These are phyloP conservation scores for Crioceris asparagi DNA, from an alignment of 2,888 invertebrate species.

Conservation along the genomic window DNA sequence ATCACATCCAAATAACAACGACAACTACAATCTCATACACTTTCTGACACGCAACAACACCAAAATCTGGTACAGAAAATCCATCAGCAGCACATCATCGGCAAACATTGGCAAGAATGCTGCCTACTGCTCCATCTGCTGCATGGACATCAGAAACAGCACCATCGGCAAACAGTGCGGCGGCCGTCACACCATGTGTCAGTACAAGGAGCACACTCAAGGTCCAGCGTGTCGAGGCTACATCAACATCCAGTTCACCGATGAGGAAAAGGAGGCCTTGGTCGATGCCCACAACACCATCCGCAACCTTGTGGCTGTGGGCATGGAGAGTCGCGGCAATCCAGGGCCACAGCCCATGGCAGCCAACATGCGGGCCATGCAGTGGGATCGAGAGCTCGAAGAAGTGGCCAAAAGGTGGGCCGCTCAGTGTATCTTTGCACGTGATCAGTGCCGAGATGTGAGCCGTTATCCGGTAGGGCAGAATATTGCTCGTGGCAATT, in stretches of 20 bases:
- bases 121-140: conserved; percentile 29
- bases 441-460: conserved; percentile 36
- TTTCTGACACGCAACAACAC: conserved; percentile 11
- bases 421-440: conserved; percentile 34
- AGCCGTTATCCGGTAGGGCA: conserved; percentile 38
- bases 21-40: too few relatives aligned
- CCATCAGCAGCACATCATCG: conserved; percentile 6
- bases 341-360: conserved; percentile 37
- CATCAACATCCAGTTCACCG: conserved; percentile 27
- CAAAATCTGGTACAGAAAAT: conserved; percentile 15
- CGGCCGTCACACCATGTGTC: conserved; percentile 31
- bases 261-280: conserved; percentile 32
- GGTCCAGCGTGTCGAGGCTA: conserved; percentile 27
- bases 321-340: conserved; percentile 30
- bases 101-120: conserved; percentile 15
- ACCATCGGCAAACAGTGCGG: conserved; percentile 28
- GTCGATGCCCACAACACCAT: conserved; percentile 38
- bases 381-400: conserved; percentile 38
- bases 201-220: conserved; percentile 18
- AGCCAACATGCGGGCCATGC: conserved; percentile 32
- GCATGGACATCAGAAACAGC: conserved; percentile 21
- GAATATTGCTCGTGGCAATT: conserved; percentile 32
- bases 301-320: conserved; percentile 31
- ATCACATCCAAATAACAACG: neutral
- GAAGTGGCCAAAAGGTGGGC: conserved; percentile 38